These are phyloP conservation scores for Oscheius sp. DNA, from an alignment of 2,888 invertebrate species.

Conservation along the genomic window DNA sequence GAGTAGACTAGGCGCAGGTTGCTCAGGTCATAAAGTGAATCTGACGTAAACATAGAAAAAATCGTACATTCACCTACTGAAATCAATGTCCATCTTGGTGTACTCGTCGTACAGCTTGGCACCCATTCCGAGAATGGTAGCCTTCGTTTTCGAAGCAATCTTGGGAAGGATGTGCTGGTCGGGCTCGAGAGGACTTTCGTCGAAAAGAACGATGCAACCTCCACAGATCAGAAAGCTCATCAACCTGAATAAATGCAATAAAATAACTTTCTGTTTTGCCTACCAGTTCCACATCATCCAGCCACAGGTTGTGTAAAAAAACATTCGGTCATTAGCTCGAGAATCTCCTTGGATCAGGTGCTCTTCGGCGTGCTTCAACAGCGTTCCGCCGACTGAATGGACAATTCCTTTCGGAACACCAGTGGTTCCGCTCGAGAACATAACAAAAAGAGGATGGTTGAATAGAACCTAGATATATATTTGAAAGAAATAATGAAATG, in stretches of 20 bases:
- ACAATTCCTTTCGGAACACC: constrained; percentile 79
- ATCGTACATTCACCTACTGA: constrained; percentile 50
- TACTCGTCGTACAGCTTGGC: constrained; percentile 78
- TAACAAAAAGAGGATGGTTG: constrained; percentile 78
- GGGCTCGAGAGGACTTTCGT: constrained; percentile 78
- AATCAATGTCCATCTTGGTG: constrained; percentile 74
- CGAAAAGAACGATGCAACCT: constrained; percentile 76
- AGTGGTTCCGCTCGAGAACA: constrained; percentile 79
- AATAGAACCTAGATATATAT: constrained; percentile 76
- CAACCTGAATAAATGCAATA: constrained; percentile 38
- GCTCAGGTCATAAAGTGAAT: constrained; percentile 75
- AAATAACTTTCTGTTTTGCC: constrained; percentile 62
- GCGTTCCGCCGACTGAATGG: constrained; percentile 78
- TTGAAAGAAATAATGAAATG: neutral
- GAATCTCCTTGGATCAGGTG: constrained; percentile 77
- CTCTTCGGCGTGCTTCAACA: constrained; percentile 78
- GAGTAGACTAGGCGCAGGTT: constrained; percentile 76
- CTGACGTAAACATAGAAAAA: constrained; percentile 65
- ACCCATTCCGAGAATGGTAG: constrained; percentile 78
- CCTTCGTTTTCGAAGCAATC: constrained; percentile 70
- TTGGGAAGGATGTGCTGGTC: constrained; percentile 76
- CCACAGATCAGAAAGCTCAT: constrained; percentile 74
- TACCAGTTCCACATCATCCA: constrained; percentile 81
- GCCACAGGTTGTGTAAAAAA: constrained; percentile 79
- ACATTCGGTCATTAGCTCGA: constrained; percentile 75